Conservation (phyloP, 2,113 vertebrate genomes). For the Hydrolagus affinis region DNA sequence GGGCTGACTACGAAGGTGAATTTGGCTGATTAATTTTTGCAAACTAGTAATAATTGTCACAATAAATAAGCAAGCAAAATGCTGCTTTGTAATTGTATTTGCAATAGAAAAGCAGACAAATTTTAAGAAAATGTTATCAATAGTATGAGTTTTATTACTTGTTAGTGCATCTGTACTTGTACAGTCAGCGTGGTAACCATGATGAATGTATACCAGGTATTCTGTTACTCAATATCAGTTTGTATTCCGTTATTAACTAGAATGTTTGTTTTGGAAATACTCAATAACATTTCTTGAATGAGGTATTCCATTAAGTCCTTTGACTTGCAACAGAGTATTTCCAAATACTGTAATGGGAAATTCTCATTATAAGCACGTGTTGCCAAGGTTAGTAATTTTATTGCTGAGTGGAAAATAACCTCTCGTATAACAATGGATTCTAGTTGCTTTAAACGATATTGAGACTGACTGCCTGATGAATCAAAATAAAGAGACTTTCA, state of each 20-base stretch:
- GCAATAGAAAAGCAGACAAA: neutral
- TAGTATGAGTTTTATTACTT: constrained; percentile 3
- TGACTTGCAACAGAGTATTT: too few species aligned
- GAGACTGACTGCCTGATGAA: neutral
- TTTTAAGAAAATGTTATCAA: neutral
- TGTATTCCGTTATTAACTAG: neutral
- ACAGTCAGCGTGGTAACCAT: neutral
- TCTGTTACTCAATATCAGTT: neutral
- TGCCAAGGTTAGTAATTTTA: too few species aligned
- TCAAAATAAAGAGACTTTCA: neutral
- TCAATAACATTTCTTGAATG: neutral
- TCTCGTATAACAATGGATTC: neutral
- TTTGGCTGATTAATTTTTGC: constrained; percentile 12
- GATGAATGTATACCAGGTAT: constrained; percentile 12
- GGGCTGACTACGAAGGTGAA: neutral
- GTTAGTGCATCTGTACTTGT: neutral
- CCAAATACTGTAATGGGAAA: too few species aligned
- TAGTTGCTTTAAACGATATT: neutral
- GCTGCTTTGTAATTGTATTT: constrained; percentile 24
- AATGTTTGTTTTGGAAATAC: constrained; percentile 21
- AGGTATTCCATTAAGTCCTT: too few species aligned
- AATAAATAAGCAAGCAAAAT: constrained; percentile 1
- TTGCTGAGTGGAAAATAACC: too few species aligned
- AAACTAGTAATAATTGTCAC: neutral
- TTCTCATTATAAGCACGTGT: too few species aligned